Base-by-base conservation (phyloP, 2,888 invertebrate species). In the Eugnorisma glareosa region DNA sequence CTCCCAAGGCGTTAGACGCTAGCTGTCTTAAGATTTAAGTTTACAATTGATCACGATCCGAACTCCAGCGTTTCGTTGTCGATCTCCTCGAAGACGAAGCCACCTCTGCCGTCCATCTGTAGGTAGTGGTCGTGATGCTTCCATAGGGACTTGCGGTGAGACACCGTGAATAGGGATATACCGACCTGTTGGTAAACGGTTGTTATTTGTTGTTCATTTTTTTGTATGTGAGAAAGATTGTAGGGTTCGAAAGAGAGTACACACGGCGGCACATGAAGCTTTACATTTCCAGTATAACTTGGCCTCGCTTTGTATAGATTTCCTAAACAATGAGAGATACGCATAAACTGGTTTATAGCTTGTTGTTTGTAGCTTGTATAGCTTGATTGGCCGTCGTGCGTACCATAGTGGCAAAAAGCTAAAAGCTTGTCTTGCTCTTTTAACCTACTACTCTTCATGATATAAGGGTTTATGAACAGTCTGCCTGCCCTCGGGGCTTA, bases 61-160 rank as follows among this genome's bases (percentile, higher is more conserved):
- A 99, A 99, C 94, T 99, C 98, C 92, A 98, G 98, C 2, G 99
- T 99, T 85, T 98, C 98, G 81, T 97, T 97, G 91, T 99, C 98
- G 88, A 99, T 99, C 73, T 97, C 97, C 75, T 97, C 98, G 94
- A 99, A 99, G 86, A 98, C 98, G 94, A 98, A 99, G 6, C 97
- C 97, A 70, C 99, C 99, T 89, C 99, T 97, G 1, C 99, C 99
- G 96, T 99, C 99, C 98, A 99, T 99, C 93, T 99, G 98, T 76
- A 99, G 97, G 92, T 98, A 99, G 95, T 98, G 99, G 97, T 99
- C 99, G 95, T 99, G 99, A 94, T 99, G 99, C 93, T 98, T 98
- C 99, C 99, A 99, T n/a, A 99, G 96, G 0, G 99, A 99, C 93
- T 99, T 99, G 87, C 99, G 97, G 94, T 99, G 99, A 0, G 99